Conservation (phyloP, 2,113 vertebrate genomes). For the Cottus gobio region DNA sequence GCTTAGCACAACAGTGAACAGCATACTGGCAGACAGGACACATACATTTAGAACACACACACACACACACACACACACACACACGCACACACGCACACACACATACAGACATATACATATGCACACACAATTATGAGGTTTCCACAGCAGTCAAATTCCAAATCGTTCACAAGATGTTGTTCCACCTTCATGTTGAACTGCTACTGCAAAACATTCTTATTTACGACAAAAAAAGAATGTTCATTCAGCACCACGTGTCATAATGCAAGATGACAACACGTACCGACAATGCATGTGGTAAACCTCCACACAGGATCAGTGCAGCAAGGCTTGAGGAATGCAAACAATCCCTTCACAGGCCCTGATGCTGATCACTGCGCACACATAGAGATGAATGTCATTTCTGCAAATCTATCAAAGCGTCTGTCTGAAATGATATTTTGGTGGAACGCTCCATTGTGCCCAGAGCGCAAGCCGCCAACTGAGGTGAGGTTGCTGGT, state of each 20-base stretch:
- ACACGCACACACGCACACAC: slow-evolving; percentile 22
- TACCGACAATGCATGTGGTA: neutral
- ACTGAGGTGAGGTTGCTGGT: slow-evolving; percentile 66
- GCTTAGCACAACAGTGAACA: slow-evolving; percentile 68
- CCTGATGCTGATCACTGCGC: neutral
- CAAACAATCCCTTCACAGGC: neutral
- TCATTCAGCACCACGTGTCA: neutral
- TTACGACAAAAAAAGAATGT: neutral
- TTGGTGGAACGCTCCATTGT: slow-evolving; percentile 46
- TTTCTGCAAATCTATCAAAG: slow-evolving; percentile 46
- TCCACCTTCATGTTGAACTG: neutral
- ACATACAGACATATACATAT: slow-evolving; percentile 19
- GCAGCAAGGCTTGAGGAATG: neutral
- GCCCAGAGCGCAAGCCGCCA: slow-evolving; percentile 36
- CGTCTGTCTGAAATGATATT: slow-evolving; percentile 55
- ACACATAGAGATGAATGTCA: slow-evolving; percentile 23
- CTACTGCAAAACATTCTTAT: neutral
- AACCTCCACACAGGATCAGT: slow-evolving; percentile 12
- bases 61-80: slow-evolving; percentile 27
- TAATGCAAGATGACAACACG: neutral
- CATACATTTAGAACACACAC: slow-evolving; percentile 46
- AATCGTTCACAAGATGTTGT: neutral
- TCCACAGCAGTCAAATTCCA: neutral
- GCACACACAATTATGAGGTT: neutral
- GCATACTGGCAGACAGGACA: slow-evolving; percentile 64